Evolutionary conservation across 1,140 invertebrate species (phyloP), one percentile per base, ranked within the genome.

Genomic region (Achatina immaculata): DNA sequence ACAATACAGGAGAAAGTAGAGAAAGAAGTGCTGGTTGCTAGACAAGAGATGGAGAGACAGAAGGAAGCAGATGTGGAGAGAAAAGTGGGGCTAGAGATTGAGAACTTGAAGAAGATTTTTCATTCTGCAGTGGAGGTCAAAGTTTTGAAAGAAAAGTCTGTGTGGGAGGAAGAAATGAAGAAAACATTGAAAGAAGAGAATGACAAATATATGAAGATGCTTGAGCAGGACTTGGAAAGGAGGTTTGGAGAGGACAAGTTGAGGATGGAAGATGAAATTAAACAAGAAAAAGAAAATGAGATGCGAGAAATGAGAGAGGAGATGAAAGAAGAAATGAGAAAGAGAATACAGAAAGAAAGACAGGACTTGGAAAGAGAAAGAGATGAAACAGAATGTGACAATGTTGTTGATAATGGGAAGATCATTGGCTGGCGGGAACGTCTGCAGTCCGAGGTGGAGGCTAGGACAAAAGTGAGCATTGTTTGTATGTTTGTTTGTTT

Each of bases 71-170:
- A 58, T 0, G 38, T 62, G 51, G 34, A 38, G 11, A 76, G 11
- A 43, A 58, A 62, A 62, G 51, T 62, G 14, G n/a, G 62, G n/a
- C 11, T 58, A 28, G 74, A 76, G 24, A 19, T 76, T 4, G 51
- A 62, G 3, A 55, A 76, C 21, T 62, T 76, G 40, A 76, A 76
- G 31, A 62, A 58, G 48, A 76, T 62, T 38, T 76, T 76, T 62
- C 7, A 62, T 19, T 1, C 21, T 62, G 48, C 58, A n/a, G 38
- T 76, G 55, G 31, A 76, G 1, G 74, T 31, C 3, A 55, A 36
- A 62, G 74, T 76, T 1, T 4, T 40, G 74, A 38, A 58, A 28
- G 55, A 62, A 36, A 58, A 76, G 71, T 28, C 42, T n/a, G 21
- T n/a, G 21, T 73, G 71, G 71, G 6, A 45, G 55, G 74, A 76